Base-by-base conservation (phyloP, 2,113 vertebrate genomes). In the Peucedramus taeniatus region DNA sequence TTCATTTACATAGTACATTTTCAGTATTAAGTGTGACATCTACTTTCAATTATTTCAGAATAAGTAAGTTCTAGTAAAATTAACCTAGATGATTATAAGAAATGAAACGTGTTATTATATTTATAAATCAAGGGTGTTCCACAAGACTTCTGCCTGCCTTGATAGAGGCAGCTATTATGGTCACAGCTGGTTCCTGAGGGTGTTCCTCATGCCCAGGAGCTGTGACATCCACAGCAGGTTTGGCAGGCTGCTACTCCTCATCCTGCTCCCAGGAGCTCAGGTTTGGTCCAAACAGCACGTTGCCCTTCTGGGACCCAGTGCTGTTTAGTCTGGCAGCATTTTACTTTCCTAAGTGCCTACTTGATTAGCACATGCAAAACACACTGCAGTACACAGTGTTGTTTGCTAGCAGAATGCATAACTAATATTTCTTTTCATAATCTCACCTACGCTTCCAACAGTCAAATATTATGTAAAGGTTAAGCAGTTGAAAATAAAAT, bases 1-100 rank as follows among this genome's bases (percentile, higher is more conserved):
- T 99, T 20, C 95, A n/a, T n/a, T n/a, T n/a, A n/a, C n/a, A n/a
- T n/a, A n/a, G n/a, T n/a, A n/a, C n/a, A n/a, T n/a, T n/a, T n/a
- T n/a, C n/a, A n/a, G n/a, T 69, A 83, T 97, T 90, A 82, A 97
- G 28, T 88, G 97, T 20, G 72, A 72, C 27, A 18, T 83, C 5
- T 24, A 22, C 17, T 70, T 95, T 65, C 60, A 65, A 4, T 53
- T 92, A 87, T 64, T 88, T 95, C n/a, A 81, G 61, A 83, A 47
- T 37, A 63, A 63, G 8, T 19, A 50, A 54, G 8, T 60, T 17
- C 53, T 47, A 81, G 22, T 64, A 26, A 54, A 87, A 70, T 79
- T 65, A 70, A 76, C 20, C 17, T 61, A 20, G 27, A 51, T 69
- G 23, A 72, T 37, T 70, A 61, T 70, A 65, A 70, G 5, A 75